These are phyloP conservation scores for Parthenolecanium corni DNA, from an alignment of 2,888 invertebrate genomes.

Conservation along the genomic window DNA sequence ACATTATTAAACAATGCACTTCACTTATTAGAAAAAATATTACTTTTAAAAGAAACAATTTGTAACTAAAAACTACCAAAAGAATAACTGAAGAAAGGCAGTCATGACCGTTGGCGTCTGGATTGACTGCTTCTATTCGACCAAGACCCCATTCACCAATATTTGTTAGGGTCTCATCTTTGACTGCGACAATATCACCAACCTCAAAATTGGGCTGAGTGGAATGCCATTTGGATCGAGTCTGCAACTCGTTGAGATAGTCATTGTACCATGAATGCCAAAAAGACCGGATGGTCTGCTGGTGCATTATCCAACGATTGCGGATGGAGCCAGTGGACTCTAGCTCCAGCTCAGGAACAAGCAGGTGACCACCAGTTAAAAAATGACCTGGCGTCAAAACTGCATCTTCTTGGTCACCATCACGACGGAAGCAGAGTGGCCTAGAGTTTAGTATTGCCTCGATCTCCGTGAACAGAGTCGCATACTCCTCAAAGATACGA, in stretches of 20 bases:
- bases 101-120: not conserved
- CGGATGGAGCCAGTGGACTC: not conserved
- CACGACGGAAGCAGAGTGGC: not conserved
- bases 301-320: not conserved
- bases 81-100: too few species aligned
- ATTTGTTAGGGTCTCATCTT: not conserved
- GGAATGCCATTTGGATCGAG: slow-evolving; percentile 23
- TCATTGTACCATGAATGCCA: not conserved
- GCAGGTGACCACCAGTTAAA: not conserved
- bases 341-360: not conserved
- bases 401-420: not conserved
- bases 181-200: not conserved
- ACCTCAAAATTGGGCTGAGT: slow-evolving; percentile 1
- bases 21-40: too few species aligned
- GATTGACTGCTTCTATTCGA: not conserved
- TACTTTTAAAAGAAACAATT: too few species aligned
- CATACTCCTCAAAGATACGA: not conserved
- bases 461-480: not conserved
- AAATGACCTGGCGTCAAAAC: not conserved
- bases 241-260: not conserved
- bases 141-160: not conserved
- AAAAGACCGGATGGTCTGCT: not conserved
- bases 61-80: too few species aligned
- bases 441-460: not conserved
- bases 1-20: too few species aligned